phyloP scores from a whole-genome alignment of 2,113 vertebrate species.

The Oreochromis aureus region DNA sequence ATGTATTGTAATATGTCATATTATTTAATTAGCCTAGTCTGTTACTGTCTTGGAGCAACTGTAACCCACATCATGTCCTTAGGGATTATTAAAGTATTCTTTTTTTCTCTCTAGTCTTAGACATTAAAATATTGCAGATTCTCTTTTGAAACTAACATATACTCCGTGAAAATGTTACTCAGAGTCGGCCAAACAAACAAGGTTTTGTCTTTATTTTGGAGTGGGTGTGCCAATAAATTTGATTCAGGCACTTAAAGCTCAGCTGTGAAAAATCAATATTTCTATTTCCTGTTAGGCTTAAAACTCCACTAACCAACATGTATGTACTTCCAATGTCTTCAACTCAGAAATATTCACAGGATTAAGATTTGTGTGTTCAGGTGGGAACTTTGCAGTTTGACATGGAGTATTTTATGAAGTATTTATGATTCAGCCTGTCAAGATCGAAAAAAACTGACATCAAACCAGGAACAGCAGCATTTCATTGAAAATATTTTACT shows the following conservation, averaged over 20 bases:
- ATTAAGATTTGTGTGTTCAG: no score
- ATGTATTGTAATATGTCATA: rapidly evolving
- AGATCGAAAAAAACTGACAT: background rate
- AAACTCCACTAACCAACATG: rapidly evolving
- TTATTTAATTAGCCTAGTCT: background rate
- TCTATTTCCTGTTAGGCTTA: background rate
- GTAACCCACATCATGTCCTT: background rate
- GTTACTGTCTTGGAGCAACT: background rate
- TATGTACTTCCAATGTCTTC: background rate
- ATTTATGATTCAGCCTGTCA: background rate
- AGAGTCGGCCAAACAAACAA: background rate
- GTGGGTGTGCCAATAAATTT: background rate
- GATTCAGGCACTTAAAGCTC: background rate
- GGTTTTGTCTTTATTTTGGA: background rate
- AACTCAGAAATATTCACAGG: background rate
- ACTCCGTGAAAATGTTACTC: background rate
- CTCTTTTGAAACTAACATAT: background rate
- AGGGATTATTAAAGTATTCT: background rate
- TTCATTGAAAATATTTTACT: background rate
- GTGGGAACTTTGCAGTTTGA: no score
- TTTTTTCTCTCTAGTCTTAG: rapidly evolving
- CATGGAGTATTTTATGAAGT: background rate
- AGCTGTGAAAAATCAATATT: background rate
- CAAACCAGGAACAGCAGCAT: rapidly evolving
- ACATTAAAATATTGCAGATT: background rate